A percentile compares a stretch with the other conserved stretches of the same genome.
phyloP scores from a whole-genome alignment of 2,888 invertebrate genomes.

The Coenonympha arcania region DNA sequence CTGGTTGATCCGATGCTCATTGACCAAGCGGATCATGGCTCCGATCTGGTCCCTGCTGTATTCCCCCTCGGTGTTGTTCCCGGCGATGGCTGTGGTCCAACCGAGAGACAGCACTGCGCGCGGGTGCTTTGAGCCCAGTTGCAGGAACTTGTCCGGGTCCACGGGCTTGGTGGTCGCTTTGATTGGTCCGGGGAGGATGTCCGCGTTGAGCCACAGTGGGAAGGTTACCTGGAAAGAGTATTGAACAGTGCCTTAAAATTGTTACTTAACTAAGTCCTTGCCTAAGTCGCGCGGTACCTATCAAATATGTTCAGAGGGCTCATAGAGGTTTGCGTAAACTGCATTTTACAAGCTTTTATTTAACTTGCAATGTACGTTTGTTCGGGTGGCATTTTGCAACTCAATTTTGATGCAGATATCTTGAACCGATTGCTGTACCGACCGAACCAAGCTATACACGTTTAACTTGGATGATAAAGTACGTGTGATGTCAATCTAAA shows the following conservation, averaged over 20 bases:
- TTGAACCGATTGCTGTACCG: too few species aligned
- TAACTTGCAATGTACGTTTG: too few species aligned
- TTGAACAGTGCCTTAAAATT: neutral
- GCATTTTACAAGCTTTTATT: too few species aligned
- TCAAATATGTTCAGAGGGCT: too few species aligned
- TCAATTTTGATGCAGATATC: too few species aligned
- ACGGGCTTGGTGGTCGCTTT: conserved; percentile 75
- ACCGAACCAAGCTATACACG: too few species aligned
- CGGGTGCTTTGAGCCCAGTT: conserved; percentile 73
- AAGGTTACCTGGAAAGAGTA: conserved; percentile 71
- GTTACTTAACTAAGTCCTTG: neutral
- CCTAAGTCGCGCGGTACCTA: neutral
- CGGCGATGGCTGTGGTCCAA: conserved; percentile 84
- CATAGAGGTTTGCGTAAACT: too few species aligned
- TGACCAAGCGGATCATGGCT: neutral
- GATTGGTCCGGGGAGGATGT: conserved; percentile 85
- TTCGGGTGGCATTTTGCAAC: too few species aligned
- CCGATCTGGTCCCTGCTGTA: neutral
- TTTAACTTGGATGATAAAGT: too few species aligned
- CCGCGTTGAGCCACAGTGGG: conserved; percentile 91
- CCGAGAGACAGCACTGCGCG: conserved; percentile 83
- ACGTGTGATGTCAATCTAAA: too few species aligned
- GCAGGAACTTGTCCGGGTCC: conserved; percentile 77
- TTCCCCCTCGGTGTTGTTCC: conserved; percentile 66
- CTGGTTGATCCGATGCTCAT: neutral